phyloP scores from a whole-genome alignment of 2,888 invertebrate genomes.

The Melieria crassipennis region DNA sequence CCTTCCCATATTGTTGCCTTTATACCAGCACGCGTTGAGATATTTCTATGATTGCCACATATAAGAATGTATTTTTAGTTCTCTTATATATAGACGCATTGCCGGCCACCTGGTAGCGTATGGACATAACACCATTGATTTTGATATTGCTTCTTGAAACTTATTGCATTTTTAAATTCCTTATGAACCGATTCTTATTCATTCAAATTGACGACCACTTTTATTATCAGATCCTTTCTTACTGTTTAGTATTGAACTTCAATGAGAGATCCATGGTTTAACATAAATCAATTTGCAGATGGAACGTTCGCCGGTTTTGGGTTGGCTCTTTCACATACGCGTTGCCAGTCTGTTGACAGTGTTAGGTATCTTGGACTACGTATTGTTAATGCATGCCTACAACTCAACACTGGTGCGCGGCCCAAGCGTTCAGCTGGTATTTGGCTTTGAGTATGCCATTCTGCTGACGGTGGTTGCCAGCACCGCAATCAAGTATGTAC shows the following conservation, averaged over 20 bases:
- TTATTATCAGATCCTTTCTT: background rate
- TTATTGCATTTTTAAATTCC: too few relatives aligned
- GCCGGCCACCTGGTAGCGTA: too few relatives aligned
- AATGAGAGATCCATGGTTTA: background rate
- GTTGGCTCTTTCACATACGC: slow-evolving; percentile 92
- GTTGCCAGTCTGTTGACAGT: slow-evolving; percentile 85
- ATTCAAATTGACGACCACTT: too few relatives aligned
- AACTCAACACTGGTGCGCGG: slow-evolving; percentile 92
- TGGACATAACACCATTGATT: too few relatives aligned
- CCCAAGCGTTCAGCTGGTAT: slow-evolving; percentile 97
- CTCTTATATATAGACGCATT: too few relatives aligned
- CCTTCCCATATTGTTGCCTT: too few relatives aligned
- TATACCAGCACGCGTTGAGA: too few relatives aligned
- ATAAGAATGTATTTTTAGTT: too few relatives aligned
- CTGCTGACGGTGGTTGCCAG: slow-evolving; percentile 92
- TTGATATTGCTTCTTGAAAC: too few relatives aligned
- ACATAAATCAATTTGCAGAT: slow-evolving; percentile 72
- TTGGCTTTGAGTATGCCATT: slow-evolving; percentile 99
- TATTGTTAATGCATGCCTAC: slow-evolving; percentile 94
- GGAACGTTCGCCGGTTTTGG: slow-evolving; percentile 98
- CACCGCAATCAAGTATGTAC: slow-evolving; percentile 89
- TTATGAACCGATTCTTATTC: too few relatives aligned
- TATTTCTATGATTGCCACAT: too few relatives aligned
- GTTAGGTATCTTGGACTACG: slow-evolving; percentile 83
- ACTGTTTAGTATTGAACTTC: background rate